Base-by-base conservation (phyloP, 53 echinoderm and acorn worm species). In the Echinometra lucunter region DNA sequence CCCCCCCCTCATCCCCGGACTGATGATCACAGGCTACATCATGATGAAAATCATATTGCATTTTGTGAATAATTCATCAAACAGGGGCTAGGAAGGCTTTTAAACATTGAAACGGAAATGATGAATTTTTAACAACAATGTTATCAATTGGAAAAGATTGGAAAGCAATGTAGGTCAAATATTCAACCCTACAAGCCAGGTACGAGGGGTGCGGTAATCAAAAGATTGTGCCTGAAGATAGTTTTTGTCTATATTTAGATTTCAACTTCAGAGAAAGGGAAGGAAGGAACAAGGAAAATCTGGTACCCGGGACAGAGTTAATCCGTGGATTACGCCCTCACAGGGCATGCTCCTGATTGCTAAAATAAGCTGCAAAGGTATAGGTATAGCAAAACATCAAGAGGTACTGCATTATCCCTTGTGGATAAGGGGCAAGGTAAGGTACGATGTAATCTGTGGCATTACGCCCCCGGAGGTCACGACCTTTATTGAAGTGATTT, bases 291-390 rank as follows among this genome's bases (percentile, higher is more conserved):
- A 18, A 75, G 6, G 75, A 75, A 38, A 75, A 75, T 40, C 38
- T 18, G 40, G 35, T 78, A 19, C 78, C 40, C 21, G 6, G 42
- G 78, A 42, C 16, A 42, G 42, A 37, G 16, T 1, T 37, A 74
- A 74, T 74, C 74, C 74, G 9, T 30, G 74, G 23, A 74, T 74
- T 74, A 74, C 8, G 74, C 74, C 74, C 74, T 74, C 16, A 74
- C 25, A 74, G 74, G n/a, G n/a, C n/a, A n/a, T n/a, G n/a, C n/a
- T n/a, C 13, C 13, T 21, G 18, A 6, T 78, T 42, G 42, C n/a
- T n/a, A n/a, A n/a, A n/a, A n/a, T n/a, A n/a, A n/a, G n/a, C n/a
- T n/a, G n/a, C n/a, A n/a, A n/a, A n/a, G n/a, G n/a, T n/a, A n/a
- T n/a, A n/a, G n/a, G n/a, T n/a, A n/a, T n/a, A n/a, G n/a, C n/a